Evolutionary conservation across 1,140 invertebrate genomes (phyloP).

Genomic region (Papilio xuthus): DNA sequence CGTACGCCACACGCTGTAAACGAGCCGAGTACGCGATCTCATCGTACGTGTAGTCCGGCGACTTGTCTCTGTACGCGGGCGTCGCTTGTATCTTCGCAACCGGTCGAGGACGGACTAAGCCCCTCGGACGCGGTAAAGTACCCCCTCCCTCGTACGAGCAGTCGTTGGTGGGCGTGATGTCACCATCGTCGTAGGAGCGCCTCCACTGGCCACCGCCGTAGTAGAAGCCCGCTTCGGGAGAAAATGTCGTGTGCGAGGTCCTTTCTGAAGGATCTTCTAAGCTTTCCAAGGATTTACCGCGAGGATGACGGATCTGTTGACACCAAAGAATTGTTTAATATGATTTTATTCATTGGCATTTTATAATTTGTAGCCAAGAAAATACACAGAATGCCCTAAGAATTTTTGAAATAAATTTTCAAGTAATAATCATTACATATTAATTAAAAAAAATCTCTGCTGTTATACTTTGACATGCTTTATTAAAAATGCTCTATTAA

Average conservation of each 20-base stretch:
- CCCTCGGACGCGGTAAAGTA: slow-evolving; percentile 91
- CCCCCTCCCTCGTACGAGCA: slow-evolving; percentile 88
- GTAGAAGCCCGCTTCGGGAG: slow-evolving; percentile 80
- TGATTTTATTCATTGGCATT: background rate
- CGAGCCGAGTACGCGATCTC: slow-evolving; percentile 79
- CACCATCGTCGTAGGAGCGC: slow-evolving; percentile 93
- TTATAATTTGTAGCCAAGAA: background rate
- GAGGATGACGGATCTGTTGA: slow-evolving; percentile 85
- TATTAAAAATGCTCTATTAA: slow-evolving; percentile 27
- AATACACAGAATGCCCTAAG: slow-evolving; percentile 20
- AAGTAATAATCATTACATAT: background rate
- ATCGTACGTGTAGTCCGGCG: slow-evolving; percentile 80
- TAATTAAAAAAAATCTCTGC: background rate
- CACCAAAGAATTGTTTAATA: background rate
- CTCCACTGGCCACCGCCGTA: slow-evolving; percentile 86
- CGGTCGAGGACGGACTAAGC: slow-evolving; percentile 90
- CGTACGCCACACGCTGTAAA: slow-evolving; percentile 75
- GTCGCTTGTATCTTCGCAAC: slow-evolving; percentile 91
- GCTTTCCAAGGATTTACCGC: slow-evolving; percentile 92
- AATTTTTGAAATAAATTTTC: background rate
- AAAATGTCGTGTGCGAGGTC: slow-evolving; percentile 84
- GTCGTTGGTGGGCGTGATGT: slow-evolving; percentile 94
- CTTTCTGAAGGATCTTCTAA: slow-evolving; percentile 87
- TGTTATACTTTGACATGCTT: slow-evolving; percentile 24
- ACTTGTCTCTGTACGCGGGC: slow-evolving; percentile 81